phyloP scores from a whole-genome alignment of 1,140 invertebrate genomes.

The Dysdera silvatica region DNA sequence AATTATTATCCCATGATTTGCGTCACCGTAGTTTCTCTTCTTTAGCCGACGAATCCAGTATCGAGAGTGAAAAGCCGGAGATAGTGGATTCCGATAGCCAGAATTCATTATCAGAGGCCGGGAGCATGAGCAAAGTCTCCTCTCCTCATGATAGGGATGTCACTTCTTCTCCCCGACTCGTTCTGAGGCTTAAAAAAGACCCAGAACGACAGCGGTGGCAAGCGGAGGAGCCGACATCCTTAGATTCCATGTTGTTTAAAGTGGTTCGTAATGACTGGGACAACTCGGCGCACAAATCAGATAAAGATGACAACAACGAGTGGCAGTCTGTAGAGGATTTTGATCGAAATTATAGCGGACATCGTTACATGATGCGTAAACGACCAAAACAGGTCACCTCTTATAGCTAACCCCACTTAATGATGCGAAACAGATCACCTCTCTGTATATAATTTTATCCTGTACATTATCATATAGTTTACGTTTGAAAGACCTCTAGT shows the following conservation, averaged over 20 bases:
- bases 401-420: too few species aligned
- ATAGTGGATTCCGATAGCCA: background rate
- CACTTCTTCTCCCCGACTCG: constrained; percentile 2
- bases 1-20: too few species aligned
- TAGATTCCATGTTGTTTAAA: constrained; percentile 13
- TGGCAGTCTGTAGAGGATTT: background rate
- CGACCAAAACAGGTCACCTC: too few species aligned
- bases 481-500: too few species aligned
- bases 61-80: background rate
- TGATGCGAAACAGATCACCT: too few species aligned
- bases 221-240: constrained; percentile 16
- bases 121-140: background rate
- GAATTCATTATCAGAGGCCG: constrained; percentile 1
- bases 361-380: constrained; percentile 20
- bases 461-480: too few species aligned
- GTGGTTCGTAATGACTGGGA: constrained; percentile 18
- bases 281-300: constrained; percentile 1
- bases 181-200: constrained; percentile 20
- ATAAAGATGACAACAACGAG: background rate
- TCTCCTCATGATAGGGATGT: background rate
- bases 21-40: background rate
- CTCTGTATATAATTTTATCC: too few species aligned
- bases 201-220: constrained; percentile 18
- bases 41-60: constrained; percentile 18
- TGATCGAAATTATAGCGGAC: constrained; percentile 1